Evolutionary conservation across 2,113 vertebrate species (phyloP).

Genomic region (Neodon shergylaensis): DNA sequence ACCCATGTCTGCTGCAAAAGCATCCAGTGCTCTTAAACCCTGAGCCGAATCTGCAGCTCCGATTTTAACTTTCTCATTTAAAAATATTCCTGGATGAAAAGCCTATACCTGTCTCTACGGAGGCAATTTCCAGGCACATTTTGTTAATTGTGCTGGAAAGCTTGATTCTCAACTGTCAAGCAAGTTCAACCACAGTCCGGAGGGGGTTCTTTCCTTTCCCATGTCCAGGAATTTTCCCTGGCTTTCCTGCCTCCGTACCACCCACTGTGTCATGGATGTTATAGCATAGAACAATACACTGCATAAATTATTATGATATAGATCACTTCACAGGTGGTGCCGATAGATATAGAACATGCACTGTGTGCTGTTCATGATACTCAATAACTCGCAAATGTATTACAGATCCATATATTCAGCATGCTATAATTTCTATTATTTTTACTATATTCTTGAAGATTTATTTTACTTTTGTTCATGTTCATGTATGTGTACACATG

Average conservation of each 20-base stretch:
- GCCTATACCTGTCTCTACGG: background rate
- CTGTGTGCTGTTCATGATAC: no score
- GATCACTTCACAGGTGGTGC: background rate
- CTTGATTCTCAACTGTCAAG: background rate
- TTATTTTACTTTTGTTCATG: background rate
- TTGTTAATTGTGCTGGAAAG: background rate
- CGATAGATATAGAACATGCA: background rate
- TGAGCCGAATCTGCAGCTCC: background rate
- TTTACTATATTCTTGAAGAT: background rate
- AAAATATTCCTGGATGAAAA: background rate
- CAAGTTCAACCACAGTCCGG: background rate
- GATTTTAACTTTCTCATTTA: background rate
- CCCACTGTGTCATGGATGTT: background rate
- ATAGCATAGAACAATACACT: background rate
- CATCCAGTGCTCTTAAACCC: background rate
- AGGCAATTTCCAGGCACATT: background rate
- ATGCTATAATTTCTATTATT: background rate
- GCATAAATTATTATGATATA: background rate
- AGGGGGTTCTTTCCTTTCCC: background rate
- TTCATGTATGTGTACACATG: background rate
- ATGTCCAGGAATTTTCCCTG: background rate
- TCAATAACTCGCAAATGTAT: background rate
- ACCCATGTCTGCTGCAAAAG: background rate
- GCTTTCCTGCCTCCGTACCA: background rate
- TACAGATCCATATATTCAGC: no score